Base-by-base conservation (phyloP, 2,113 vertebrate species). In the Cavia aperea region DNA sequence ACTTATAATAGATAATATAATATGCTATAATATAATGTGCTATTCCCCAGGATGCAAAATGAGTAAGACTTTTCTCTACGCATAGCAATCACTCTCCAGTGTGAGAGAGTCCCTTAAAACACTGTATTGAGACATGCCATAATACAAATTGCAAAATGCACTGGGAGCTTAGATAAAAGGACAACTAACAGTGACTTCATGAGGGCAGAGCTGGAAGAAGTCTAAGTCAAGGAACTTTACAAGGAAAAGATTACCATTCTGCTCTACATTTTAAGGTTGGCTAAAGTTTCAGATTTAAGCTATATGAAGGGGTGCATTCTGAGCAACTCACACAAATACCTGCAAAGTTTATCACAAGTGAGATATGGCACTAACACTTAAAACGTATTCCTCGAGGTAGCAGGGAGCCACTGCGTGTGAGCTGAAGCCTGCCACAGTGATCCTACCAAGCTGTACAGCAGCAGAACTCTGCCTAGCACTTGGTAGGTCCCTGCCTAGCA, bases 181-280 rank as follows among this genome's bases (percentile, higher is more conserved):
- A 86, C 72, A 54, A 94, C 82, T 78, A 92, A 72, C 63, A 93
- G 62, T 46, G 66, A 85, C 5, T 68, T 78, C 85, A 73, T 11
- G 7, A 31, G 43, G 5, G 2, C 39, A 90, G 26, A 92, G 49
- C 60, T 63, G 8, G 26, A 33, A 82, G 46, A 86, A 31, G 77
- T 81, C 39, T 81, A 63, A 63, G 70, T 65, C 85, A 85, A 89
- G 31, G 31, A 86, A 81, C 77, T 39, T 21, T 70, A 81, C 1
- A 31, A 0, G 63, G 21, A 66, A 70, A 86, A 81, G 36, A 18
- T n/a, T 81, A 86, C 7, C 16, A 24, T 26, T 91, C 18, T 86
- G 16, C 31, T 84, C 46, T 83, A 51, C 36, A 11, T 56, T 49
- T 73, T 77, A 86, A 95, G 14, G 4, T 81, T 85, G 31, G 29